Evolutionary conservation across 2,888 invertebrate genomes (phyloP), one percentile per base, ranked within the genome.

Genomic region (Drosophila meridiana): DNA sequence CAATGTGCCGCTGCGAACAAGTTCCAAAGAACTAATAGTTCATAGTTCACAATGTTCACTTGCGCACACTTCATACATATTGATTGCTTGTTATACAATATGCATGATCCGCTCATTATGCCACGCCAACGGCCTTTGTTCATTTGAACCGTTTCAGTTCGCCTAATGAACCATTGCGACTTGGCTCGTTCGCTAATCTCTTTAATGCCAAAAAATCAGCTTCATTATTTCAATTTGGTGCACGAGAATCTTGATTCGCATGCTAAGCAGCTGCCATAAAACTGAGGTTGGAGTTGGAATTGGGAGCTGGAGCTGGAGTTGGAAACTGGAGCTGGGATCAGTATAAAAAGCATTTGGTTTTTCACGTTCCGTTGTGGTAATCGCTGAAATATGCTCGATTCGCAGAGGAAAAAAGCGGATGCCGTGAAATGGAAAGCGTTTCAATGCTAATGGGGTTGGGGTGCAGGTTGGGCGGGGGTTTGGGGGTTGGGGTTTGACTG

Each of bases 341-440:
- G 14, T 42, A 63, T 34, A 63, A 76, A 67, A 64, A 59, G 20
- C 69, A 61, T 56, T 62, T 58, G 61, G 45, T 48, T 60, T 55
- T 52, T 40, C 50, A 43, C 73, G 20, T 64, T 71, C 34, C 59
- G 36, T 59, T 48, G 53, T 47, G 78, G 70, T 79, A 80, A 78
- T 80, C 76, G 47, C 36, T 59, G 13, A 65, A 76, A 72, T 80
- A 76, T 80, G 76, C 64, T 61, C 30, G 30, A 61, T 26, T 8
- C 53, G 3, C 20, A 36, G 38, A 34, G 32, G 26, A n/a, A 47
- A 38, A 36, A 70, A 36, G 20, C 56, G 56, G 65, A 55, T 52
- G 50, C 67, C 73, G 67, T 76, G 79, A 79, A 89, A 87, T 78
- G 66, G 58, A 70, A 77, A 64, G 73, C 69, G 70, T 62, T 56